Percentiles rank a stretch among this genome's conserved stretches.
Conservation (phyloP, 2,113 vertebrate species). For the Oxygymnocypris stewartii region DNA sequence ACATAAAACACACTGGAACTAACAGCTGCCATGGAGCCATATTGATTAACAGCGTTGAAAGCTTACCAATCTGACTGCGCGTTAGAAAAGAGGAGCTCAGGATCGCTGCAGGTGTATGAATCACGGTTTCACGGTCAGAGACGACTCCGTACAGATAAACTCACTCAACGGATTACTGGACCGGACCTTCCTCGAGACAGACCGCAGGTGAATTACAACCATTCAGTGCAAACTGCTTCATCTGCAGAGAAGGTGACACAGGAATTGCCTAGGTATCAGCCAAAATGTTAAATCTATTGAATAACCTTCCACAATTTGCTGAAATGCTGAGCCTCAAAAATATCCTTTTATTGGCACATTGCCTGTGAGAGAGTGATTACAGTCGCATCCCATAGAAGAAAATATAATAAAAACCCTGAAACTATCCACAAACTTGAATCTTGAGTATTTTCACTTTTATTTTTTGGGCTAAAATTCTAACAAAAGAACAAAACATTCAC, state of each 20-base stretch:
- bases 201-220: slow-evolving; percentile 93
- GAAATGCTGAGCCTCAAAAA: not conserved
- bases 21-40: not conserved
- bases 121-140: not conserved
- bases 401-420: not conserved
- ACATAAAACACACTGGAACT: slow-evolving; percentile 26
- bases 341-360: not conserved
- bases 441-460: not conserved
- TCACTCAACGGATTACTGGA: slow-evolving; percentile 96
- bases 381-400: no score
- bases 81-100: not conserved
- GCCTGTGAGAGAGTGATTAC: not conserved
- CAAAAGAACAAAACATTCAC: no score
- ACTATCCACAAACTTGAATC: not conserved
- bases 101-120: slow-evolving; percentile 12
- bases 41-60: slow-evolving; percentile 31
- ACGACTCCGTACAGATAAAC: slow-evolving; percentile 61
- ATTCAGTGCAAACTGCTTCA: slow-evolving; percentile 95
- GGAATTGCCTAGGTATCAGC: slow-evolving; percentile 21
- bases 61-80: not conserved
- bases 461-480: no score
- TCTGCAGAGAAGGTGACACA: slow-evolving; percentile 68
- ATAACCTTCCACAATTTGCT: not conserved
- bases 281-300: not conserved
- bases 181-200: slow-evolving; percentile 90